Evolutionary conservation across 2,113 vertebrate species (phyloP).

Genomic region (Burhinus bistriatus): DNA sequence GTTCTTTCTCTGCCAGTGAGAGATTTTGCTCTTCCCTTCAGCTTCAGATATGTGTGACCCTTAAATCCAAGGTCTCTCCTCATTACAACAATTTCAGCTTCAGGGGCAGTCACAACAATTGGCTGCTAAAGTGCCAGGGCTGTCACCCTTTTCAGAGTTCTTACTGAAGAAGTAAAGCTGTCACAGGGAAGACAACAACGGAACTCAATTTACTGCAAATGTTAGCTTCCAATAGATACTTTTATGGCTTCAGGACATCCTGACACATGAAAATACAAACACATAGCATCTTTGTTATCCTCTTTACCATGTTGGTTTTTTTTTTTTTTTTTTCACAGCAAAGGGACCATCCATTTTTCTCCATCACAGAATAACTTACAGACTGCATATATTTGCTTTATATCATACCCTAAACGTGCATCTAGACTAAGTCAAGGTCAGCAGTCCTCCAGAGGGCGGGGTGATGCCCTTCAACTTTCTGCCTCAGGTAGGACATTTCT

Average conservation of each 20-base stretch:
- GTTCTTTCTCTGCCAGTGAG: neutral
- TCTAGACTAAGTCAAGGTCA: neutral
- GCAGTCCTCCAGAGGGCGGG: neutral
- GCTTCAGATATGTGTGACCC: accelerated
- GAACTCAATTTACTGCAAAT: neutral
- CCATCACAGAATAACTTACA: neutral
- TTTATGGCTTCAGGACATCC: neutral
- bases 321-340: neutral
- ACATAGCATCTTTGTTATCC: neutral
- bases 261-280: neutral
- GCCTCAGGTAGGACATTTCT: neutral
- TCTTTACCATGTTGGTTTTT: neutral
- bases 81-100: neutral
- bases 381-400: neutral
- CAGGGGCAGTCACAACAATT: neutral
- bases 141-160: neutral
- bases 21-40: neutral
- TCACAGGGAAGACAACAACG: neutral
- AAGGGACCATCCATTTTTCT: neutral
- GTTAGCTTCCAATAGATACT: neutral
- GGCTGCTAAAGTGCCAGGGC: neutral
- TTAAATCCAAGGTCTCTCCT: neutral
- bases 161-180: neutral
- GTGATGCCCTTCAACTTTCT: neutral
- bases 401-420: neutral